Evolutionary conservation across 2,797 vertebrate species (phyloP), one percentile per base, ranked within the genome.

Genomic region (Craterocephalus amniculus): DNA sequence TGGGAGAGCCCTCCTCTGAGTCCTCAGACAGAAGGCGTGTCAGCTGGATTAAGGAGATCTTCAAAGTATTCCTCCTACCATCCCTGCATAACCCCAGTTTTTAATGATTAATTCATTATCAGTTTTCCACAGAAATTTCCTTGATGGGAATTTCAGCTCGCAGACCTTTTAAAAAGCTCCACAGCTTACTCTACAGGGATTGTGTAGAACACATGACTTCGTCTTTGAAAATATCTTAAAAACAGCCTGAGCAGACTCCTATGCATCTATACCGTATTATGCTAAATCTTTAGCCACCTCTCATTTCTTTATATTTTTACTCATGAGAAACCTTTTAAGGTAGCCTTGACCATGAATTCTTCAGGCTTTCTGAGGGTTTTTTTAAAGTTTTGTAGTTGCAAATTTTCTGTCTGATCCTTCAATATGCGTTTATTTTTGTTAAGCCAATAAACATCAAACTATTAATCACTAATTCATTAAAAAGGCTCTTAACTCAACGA

Each of bases 71-170:
- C 48, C 48, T 26, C 26, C 48, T 13, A 51, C 48, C 48, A 51
- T 24, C 4, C 26, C 26, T 54, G 26, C 16, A 29, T 13, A 11
- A 2, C 51, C 51, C 51, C 26, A 13, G 26, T 29, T 69, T 69
- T 77, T 51, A 79, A 43, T 70, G 35, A 68, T 78, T 40, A 5
- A 75, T 62, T 69, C 40, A 58, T 62, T 34, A 64, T 48, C 18
- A 54, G 51, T 1, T 64, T 63, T 62, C 54, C 52, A 38, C 60
- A 62, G 63, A 38, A n/a, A 36, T n/a, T 70, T 29, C 29, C 35
- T 69, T 12, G 51, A 62, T 63, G 49, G 35, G 48, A 18, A 32
- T 43, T 48, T 68, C 4, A 5, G 2, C 38, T 54, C 45, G 10
- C 22, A 24, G 29, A 10, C 49, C 9, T 22, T 67, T 67, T 29